Base-by-base conservation (phyloP, 2,113 vertebrate species). In the Ia io region DNA sequence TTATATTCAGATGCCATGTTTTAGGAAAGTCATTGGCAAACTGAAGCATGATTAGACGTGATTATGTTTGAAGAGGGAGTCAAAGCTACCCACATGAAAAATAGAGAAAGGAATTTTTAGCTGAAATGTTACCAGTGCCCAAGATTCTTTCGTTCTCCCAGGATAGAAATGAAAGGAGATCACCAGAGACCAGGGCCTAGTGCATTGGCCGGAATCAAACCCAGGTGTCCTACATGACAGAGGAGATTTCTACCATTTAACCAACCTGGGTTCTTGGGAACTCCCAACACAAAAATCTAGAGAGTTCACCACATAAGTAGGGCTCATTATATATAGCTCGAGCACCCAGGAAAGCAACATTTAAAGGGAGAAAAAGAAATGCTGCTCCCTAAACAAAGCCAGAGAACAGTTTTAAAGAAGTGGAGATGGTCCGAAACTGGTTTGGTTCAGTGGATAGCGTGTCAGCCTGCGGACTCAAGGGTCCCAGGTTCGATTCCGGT, bases 71-170 rank as follows among this genome's bases (percentile, higher is more conserved):
- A 49, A 79, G 16, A 90, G 20, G 28, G 14, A 76, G 28, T 89
- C 78, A 93, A 94, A 84, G 53, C 5, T 90, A 67, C 8, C 22
- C 49, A 92, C 9, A 42, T 30, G 35, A 90, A 85, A 95, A 93
- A 76, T 0, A 80, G 35, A n/a, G 35, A 30, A 74, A 94, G 17
- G 9, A n/a, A 85, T 74, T 82, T 93, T 93, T 73, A 93, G 61
- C 30, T 25, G 17, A 9, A n/a, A 77, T 51, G 74, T 49, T 51
- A 77, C 30, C 30, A 12, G 44, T 30, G 44, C 9, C 44, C 74
- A 77, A 16, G 74, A 47, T 76, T 49, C 73, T 76, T 76, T 44
- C 16, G 5, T 22, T 77, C 47, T 77, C 44, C 17, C 30, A 22
- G 30, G 18, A 77, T 3, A n/a, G 47, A 51, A 18, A 77, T n/a